Base-by-base conservation (phyloP, 2,113 vertebrate species). In the Chaetodon trifascialis region DNA sequence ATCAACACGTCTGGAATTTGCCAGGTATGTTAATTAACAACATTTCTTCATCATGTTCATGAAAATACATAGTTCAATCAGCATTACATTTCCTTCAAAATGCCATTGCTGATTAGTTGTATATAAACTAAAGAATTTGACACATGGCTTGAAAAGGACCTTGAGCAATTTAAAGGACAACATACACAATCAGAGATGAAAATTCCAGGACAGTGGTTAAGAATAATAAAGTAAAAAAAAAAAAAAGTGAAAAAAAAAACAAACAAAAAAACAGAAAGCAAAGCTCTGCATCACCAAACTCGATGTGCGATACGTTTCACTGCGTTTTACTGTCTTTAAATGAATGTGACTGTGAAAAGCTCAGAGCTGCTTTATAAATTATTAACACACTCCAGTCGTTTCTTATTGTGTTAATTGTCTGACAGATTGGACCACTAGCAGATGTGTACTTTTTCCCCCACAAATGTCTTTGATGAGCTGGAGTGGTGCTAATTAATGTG, bases 81-180 rank as follows among this genome's bases (percentile, higher is more conserved):
- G 30, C 30, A 30, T 30, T 30, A 30, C 30, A 30, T 30, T 30
- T 30, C 30, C 30, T 30, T 30, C 30, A 30, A 30, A 30, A 30
- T 30, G 30, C 30, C 30, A 3, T 30, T 30, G 30, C 30, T 30
- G 30, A 30, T 30, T 30, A 30, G 30, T 30, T 30, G 30, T 3
- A 30, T 30, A 30, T 30, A 30, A 30, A 30, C 30, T 30, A 30
- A 30, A 30, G 30, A 30, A 30, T 30, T 30, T 30, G 30, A 30
- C 2, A 30, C 30, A 30, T 30, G 30, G 30, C 30, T 30, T 30
- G 30, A 30, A 46, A 55, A 46, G 38, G 9, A 52, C 59, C 49
- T 30, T n/a, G 46, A 68, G 49, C 34, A 36, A 46, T 74, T 88
- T 54, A 36, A 67, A 65, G 60, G 7, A 67, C 80, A 74, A 23